Evolutionary conservation across 1,140 invertebrate genomes (phyloP).

Genomic region (Mya arenaria): DNA sequence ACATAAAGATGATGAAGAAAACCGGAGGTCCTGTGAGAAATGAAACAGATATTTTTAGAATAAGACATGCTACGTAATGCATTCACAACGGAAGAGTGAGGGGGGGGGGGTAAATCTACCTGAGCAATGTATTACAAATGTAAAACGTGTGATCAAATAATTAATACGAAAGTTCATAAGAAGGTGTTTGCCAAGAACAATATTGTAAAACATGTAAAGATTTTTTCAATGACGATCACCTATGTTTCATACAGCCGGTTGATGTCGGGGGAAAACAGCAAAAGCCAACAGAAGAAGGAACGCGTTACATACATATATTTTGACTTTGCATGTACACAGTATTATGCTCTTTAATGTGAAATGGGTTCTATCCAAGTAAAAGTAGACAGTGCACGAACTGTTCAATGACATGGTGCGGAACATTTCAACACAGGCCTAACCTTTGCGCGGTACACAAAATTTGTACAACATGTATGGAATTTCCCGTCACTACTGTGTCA

Average conservation of each 20-base stretch:
- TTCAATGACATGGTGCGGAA: not conserved
- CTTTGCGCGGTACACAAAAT: slow-evolving; percentile 12
- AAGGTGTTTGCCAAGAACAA: too few relatives aligned
- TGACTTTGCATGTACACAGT: slow-evolving; percentile 23
- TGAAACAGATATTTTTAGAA: not conserved
- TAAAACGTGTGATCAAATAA: not conserved
- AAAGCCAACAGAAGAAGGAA: not conserved
- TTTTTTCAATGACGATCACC: not conserved
- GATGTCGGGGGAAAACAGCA: too few relatives aligned
- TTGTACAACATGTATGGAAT: not conserved
- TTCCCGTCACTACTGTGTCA: not conserved
- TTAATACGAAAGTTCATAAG: not conserved
- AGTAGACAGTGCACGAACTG: not conserved
- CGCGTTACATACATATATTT: slow-evolving; percentile 12
- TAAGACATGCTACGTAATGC: not conserved
- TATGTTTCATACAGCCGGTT: too few relatives aligned
- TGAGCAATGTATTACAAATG: not conserved
- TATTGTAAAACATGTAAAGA: not conserved
- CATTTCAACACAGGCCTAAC: slow-evolving; percentile 23
- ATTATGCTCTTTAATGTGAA: not conserved
- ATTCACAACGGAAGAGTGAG: too few relatives aligned
- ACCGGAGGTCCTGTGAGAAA: not conserved
- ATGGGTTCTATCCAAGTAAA: not conserved
- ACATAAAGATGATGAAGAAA: not conserved
- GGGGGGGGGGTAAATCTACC: not conserved